phyloP scores from a whole-genome alignment of 2,888 invertebrate species.

The Chymomyza amoena region DNA sequence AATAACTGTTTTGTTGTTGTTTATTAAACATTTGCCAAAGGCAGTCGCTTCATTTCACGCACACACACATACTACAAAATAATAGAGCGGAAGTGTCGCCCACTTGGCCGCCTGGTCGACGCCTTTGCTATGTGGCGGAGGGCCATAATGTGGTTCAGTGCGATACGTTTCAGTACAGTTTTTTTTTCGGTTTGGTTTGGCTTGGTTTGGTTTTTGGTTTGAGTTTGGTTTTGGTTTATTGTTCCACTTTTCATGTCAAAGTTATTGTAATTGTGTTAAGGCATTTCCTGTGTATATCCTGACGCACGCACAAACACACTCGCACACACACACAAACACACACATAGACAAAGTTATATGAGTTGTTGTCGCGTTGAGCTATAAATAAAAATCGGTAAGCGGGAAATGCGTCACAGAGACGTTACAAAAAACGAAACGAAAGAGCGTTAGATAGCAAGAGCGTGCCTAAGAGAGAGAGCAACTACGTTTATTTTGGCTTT shows the following conservation, averaged over 20 bases:
- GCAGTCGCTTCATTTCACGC: slow-evolving; percentile 65
- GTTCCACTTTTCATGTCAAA: slow-evolving; percentile 74
- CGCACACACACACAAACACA: not conserved
- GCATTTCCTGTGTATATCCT: slow-evolving; percentile 71
- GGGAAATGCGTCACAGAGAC: not conserved
- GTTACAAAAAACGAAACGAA: not conserved
- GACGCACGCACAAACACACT: slow-evolving; percentile 22
- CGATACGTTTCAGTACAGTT: slow-evolving; percentile 36
- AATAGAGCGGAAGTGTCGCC: slow-evolving; percentile 14
- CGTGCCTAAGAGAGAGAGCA: slow-evolving; percentile 26
- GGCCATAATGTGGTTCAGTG: not conserved
- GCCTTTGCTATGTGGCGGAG: slow-evolving; percentile 21
- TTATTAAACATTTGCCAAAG: slow-evolving; percentile 67
- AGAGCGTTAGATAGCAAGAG: not conserved
- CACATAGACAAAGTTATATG: slow-evolving; percentile 7
- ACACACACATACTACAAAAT: slow-evolving; percentile 20
- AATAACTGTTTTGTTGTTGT: slow-evolving; percentile 58
- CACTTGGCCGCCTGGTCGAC: slow-evolving; percentile 59
- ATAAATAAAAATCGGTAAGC: slow-evolving; percentile 52
- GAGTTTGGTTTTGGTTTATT: slow-evolving; percentile 64
- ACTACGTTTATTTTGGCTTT: not conserved
- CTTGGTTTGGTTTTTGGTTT: slow-evolving; percentile 52
- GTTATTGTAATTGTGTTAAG: slow-evolving; percentile 73
- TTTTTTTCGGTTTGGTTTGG: slow-evolving; percentile 21
- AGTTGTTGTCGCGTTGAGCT: slow-evolving; percentile 31